A percentile compares a stretch with the other conserved stretches of the same genome.
Evolutionary conservation across 2,113 vertebrate genomes (phyloP).

Genomic region (Eptatretus burgeri): DNA sequence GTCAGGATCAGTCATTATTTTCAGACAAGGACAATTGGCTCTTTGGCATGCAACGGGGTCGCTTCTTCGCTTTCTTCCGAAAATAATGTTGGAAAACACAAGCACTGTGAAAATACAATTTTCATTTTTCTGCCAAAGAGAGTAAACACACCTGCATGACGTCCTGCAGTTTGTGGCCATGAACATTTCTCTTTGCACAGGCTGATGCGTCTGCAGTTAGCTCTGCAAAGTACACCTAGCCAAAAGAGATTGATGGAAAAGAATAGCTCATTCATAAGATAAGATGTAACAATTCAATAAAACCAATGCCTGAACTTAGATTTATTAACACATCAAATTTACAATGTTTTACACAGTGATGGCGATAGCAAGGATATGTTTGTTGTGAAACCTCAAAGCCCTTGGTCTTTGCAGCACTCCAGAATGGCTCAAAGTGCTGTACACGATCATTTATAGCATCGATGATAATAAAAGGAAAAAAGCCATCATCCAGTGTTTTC

Average conservation of each 20-base stretch:
- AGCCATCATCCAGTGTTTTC: constrained; percentile 87
- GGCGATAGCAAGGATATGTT: neutral
- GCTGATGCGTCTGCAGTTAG: constrained; percentile 70
- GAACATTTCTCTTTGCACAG: constrained; percentile 73
- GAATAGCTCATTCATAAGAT: no score
- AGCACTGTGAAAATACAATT: no score
- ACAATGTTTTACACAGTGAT: no score
- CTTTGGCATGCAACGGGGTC: no score
- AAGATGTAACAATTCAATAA: no score
- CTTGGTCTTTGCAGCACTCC: constrained; percentile 95
- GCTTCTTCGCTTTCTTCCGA: no score
- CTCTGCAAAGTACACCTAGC: constrained; percentile 81
- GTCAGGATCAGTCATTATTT: no score
- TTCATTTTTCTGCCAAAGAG: no score
- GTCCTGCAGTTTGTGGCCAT: constrained; percentile 59
- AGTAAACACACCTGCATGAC: constrained; percentile 39
- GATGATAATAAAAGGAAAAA: constrained; percentile 93
- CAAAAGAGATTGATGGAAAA: constrained; percentile 1
- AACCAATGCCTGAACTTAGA: no score
- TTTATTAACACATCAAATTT: no score
- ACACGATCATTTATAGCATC: constrained; percentile 81
- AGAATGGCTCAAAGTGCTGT: constrained; percentile 88
- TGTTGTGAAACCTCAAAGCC: constrained; percentile 53
- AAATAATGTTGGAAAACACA: no score
- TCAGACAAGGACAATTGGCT: no score